Evolutionary conservation across 2,797 vertebrate genomes (phyloP).

Genomic region (Botia kubotai): DNA sequence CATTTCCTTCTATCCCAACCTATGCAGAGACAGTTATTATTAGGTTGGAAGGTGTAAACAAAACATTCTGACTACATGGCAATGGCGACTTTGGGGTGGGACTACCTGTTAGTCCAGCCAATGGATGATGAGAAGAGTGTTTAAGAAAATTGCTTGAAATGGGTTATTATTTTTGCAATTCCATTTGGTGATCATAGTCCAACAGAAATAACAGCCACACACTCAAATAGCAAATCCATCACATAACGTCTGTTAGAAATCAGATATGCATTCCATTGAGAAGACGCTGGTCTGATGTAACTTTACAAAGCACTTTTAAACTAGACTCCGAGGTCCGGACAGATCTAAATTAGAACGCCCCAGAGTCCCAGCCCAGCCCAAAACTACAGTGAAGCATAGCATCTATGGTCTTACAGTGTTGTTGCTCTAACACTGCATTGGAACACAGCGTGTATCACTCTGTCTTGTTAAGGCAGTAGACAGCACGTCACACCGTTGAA

Average conservation of each 20-base stretch:
- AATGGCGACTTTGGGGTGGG: not conserved
- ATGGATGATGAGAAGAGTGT: not conserved
- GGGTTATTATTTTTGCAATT: not conserved
- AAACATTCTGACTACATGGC: not conserved
- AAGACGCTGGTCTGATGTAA: slow-evolving; percentile 24
- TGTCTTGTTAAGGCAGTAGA: not conserved
- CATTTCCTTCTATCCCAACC: no score
- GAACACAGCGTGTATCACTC: not conserved
- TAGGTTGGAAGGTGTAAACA: not conserved
- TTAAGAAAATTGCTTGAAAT: not conserved
- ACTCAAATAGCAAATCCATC: not conserved
- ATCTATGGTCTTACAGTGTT: slow-evolving; percentile 39
- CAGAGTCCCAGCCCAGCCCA: slow-evolving; percentile 32
- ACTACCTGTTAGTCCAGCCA: not conserved
- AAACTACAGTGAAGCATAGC: slow-evolving; percentile 45
- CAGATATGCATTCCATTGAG: slow-evolving; percentile 3
- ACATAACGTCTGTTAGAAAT: slow-evolving; percentile 16
- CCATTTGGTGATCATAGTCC: not conserved
- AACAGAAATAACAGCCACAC: not conserved
- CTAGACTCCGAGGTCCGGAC: slow-evolving; percentile 38
- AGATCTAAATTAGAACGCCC: slow-evolving; percentile 41
- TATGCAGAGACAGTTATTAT: not conserved
- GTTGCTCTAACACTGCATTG: not conserved
- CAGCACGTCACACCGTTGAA: not conserved
- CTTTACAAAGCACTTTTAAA: slow-evolving; percentile 30